These are phyloP conservation scores for Orthonychiurus folsomi DNA, from an alignment of 2,888 invertebrate genomes.

Conservation along the genomic window DNA sequence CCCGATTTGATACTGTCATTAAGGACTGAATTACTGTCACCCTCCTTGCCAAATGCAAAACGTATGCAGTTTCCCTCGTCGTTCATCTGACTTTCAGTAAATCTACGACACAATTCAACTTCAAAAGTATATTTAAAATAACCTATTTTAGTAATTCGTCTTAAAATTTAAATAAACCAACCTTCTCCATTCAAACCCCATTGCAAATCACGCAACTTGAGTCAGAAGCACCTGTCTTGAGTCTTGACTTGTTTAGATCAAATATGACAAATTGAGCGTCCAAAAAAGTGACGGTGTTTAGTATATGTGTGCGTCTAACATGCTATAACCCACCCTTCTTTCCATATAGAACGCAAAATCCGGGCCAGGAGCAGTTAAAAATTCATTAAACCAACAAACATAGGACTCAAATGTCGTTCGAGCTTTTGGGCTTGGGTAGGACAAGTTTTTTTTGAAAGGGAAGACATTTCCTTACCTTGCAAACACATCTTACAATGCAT, in stretches of 20 bases:
- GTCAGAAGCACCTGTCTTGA: not conserved
- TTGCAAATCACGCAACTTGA: not conserved
- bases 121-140: not conserved
- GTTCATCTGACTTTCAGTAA: too few relatives aligned
- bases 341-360: too few relatives aligned
- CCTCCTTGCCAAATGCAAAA: not conserved
- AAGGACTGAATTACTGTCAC: not conserved
- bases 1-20: not conserved
- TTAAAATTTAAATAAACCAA: not conserved
- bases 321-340: not conserved
- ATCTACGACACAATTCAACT: not conserved
- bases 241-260: not conserved
- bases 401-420: conserved; percentile 10
- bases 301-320: not conserved
- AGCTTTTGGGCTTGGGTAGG: not conserved
- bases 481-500: not conserved
- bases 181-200: not conserved
- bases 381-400: conserved; percentile 41
- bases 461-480: not conserved
- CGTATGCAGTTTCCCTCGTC: too few relatives aligned
- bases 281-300: not conserved
- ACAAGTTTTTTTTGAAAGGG: not conserved
- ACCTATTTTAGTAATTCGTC: not conserved
- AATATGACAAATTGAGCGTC: not conserved
- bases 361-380: conserved; percentile 40